Evolutionary conservation across 2,888 invertebrate genomes (phyloP).

Genomic region (Argyra leucocephala): DNA sequence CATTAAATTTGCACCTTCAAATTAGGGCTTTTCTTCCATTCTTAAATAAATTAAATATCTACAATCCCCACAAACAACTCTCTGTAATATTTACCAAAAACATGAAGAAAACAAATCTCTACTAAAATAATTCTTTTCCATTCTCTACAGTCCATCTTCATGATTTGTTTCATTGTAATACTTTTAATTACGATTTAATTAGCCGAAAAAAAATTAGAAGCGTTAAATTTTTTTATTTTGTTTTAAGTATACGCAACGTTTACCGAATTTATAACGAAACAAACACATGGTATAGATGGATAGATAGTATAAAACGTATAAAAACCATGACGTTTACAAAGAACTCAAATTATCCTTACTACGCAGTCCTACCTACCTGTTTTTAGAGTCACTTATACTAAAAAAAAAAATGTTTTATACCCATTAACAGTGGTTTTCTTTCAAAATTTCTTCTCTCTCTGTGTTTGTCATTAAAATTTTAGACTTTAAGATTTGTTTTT

Average conservation of each 20-base stretch:
- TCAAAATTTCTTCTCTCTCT: not conserved
- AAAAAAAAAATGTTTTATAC: too few species aligned
- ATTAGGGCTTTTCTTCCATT: too few species aligned
- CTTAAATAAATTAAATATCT: too few species aligned
- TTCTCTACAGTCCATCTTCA: not conserved
- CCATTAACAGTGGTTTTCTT: not conserved
- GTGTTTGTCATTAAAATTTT: slow-evolving; percentile 5
- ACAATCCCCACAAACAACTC: too few species aligned
- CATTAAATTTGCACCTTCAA: too few species aligned
- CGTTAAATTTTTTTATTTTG: not conserved
- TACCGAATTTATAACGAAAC: not conserved
- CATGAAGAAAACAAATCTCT: too few species aligned
- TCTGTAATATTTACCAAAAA: too few species aligned
- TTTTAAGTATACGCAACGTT: not conserved
- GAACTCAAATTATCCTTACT: not conserved
- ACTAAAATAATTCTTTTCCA: too few species aligned
- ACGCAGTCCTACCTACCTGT: not conserved
- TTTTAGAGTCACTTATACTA: too few species aligned
- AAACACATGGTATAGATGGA: too few species aligned
- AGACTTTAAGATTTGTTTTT: not conserved
- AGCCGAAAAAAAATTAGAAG: not conserved
- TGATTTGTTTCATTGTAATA: not conserved
- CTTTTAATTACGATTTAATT: slow-evolving; percentile 6
- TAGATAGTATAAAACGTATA: too few species aligned
- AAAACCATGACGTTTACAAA: not conserved